Conservation (phyloP, 2,797 vertebrate species). For the Protosalanx chinensis region DNA sequence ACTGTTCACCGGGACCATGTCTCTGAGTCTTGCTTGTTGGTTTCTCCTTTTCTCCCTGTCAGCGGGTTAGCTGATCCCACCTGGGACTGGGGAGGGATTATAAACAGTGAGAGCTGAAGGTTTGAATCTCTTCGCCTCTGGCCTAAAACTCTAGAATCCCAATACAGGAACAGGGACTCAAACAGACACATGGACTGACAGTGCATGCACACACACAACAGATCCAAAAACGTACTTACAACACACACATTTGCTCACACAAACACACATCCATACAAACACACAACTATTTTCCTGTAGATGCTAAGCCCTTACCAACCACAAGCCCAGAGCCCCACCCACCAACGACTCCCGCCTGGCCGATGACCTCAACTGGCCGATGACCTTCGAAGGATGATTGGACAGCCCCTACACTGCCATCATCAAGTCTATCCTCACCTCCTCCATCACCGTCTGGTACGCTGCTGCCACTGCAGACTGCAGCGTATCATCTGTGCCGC, state of each 20-base stretch:
- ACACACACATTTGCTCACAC: background rate
- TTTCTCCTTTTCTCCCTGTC: constrained; percentile 9
- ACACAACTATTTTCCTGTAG: background rate
- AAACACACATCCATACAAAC: background rate
- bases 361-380: no score
- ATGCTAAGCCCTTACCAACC: no score
- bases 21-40: background rate
- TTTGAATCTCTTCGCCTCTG: background rate
- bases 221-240: background rate
- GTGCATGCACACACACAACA: background rate
- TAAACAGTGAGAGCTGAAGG: background rate
- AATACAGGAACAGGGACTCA: background rate
- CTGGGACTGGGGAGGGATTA: background rate
- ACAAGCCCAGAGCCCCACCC: no score
- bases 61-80: background rate
- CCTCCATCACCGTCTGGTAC: no score
- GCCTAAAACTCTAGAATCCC: background rate
- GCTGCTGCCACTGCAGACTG: no score
- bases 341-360: no score
- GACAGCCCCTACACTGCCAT: no score
- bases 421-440: no score
- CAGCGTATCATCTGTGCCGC: no score
- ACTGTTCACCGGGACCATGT: background rate
- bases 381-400: no score
- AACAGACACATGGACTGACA: background rate